These are phyloP conservation scores for Stenchaetothrips biformis DNA, from an alignment of 2,888 invertebrate genomes.

Conservation along the genomic window DNA sequence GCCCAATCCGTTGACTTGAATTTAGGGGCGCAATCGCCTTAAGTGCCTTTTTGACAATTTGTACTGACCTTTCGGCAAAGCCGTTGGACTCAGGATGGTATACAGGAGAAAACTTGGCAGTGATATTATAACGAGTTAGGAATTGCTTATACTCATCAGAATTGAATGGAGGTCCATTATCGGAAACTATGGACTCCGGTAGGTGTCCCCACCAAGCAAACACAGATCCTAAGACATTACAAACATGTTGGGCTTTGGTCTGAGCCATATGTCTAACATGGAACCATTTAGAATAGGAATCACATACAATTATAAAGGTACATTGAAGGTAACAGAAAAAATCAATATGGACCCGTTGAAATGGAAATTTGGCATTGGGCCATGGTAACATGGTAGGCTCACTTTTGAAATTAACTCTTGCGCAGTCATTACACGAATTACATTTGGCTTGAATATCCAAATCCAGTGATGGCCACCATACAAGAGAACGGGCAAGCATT, in stretches of 20 bases:
- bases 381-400: background rate
- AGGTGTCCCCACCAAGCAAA: background rate
- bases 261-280: too few relatives aligned
- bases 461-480: background rate
- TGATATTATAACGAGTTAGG: constrained; percentile 11
- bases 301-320: too few relatives aligned
- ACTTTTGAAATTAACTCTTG: background rate
- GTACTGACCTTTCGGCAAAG: constrained; percentile 21
- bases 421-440: background rate
- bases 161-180: constrained; percentile 26
- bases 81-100: constrained; percentile 26
- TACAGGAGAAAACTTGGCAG: constrained; percentile 18
- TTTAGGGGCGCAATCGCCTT: too few relatives aligned
- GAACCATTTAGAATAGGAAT: too few relatives aligned
- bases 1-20: too few relatives aligned
- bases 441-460: background rate
- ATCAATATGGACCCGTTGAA: background rate
- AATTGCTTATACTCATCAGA: background rate
- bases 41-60: constrained; percentile 27
- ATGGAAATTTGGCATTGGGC: background rate
- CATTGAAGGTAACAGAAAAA: background rate
- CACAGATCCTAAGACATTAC: constrained; percentile 9
- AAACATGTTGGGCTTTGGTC: too few relatives aligned
- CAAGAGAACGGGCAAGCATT: background rate
- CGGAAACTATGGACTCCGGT: constrained; percentile 20